Percentiles rank a stretch among this genome's conserved stretches.
Evolutionary conservation across 1,140 invertebrate genomes (phyloP).

Genomic region (Sinonovacula constricta): DNA sequence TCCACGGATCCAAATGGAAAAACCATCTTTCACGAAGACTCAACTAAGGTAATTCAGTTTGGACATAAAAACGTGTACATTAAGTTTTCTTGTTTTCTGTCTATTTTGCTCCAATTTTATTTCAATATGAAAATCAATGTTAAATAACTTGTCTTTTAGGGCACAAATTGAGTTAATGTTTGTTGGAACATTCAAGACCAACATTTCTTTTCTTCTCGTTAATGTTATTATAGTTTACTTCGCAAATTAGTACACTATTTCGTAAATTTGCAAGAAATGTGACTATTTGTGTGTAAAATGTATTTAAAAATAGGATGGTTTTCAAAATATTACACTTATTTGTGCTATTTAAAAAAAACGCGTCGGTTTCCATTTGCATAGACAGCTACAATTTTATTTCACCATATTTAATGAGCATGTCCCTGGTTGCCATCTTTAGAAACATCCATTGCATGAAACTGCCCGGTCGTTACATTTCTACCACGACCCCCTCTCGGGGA

Average conservation of each 20-base stretch:
- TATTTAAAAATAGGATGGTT: not conserved
- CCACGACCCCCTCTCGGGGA: slow-evolving; percentile 58
- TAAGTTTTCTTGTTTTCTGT: no score
- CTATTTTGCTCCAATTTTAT: no score
- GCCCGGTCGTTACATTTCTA: slow-evolving; percentile 62
- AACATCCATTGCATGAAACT: slow-evolving; percentile 59
- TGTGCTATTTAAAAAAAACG: not conserved
- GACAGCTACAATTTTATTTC: not conserved
- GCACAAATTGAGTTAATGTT: not conserved
- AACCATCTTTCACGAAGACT: slow-evolving; percentile 59
- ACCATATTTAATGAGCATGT: not conserved
- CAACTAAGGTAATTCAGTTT: slow-evolving; percentile 32
- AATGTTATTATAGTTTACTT: not conserved
- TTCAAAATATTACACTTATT: no score
- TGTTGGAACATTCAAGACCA: not conserved
- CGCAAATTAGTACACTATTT: no score
- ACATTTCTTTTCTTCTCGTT: not conserved
- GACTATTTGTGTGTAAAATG: not conserved
- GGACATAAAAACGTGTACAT: no score
- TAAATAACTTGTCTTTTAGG: not conserved
- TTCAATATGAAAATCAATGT: not conserved
- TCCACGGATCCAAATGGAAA: slow-evolving; percentile 56
- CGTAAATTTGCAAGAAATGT: not conserved
- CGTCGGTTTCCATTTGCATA: not conserved
- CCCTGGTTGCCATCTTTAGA: slow-evolving; percentile 4